Conservation (phyloP, 2,888 invertebrate species). For the Oithona nana region DNA sequence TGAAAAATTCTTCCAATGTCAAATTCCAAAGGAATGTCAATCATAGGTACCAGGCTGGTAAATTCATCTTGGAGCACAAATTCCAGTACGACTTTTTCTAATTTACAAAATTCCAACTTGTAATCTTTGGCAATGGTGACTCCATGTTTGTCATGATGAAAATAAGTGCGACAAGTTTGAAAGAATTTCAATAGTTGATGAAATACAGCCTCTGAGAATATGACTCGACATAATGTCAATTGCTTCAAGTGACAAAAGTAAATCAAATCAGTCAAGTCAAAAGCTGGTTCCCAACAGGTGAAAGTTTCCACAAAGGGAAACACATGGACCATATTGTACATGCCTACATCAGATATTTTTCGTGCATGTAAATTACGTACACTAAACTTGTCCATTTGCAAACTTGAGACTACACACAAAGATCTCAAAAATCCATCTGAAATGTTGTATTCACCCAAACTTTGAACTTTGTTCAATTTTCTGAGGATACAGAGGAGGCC, state of each 20-base stretch:
- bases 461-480: neutral
- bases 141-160: neutral
- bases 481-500: neutral
- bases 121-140: neutral
- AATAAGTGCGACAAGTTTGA: neutral
- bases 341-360: neutral
- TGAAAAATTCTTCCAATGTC: constrained; percentile 1
- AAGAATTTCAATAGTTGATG: neutral
- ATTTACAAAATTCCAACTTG: no score
- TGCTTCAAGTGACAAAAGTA: neutral
- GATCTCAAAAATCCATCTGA: neutral
- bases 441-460: constrained; percentile 9
- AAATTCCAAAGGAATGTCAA: neutral
- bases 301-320: neutral
- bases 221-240: neutral
- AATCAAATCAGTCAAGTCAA: constrained; percentile 1
- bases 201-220: neutral
- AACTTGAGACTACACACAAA: constrained; percentile 1
- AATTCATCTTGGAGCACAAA: constrained; percentile 7
- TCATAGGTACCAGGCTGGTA: neutral
- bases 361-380: neutral
- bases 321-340: constrained; percentile 9
- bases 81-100: constrained; percentile 7
- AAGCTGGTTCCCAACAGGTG: constrained; percentile 11
- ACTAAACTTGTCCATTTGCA: constrained; percentile 3